Evolutionary conservation across 2,113 vertebrate species (phyloP).

Genomic region (Ciconia boyciana): DNA sequence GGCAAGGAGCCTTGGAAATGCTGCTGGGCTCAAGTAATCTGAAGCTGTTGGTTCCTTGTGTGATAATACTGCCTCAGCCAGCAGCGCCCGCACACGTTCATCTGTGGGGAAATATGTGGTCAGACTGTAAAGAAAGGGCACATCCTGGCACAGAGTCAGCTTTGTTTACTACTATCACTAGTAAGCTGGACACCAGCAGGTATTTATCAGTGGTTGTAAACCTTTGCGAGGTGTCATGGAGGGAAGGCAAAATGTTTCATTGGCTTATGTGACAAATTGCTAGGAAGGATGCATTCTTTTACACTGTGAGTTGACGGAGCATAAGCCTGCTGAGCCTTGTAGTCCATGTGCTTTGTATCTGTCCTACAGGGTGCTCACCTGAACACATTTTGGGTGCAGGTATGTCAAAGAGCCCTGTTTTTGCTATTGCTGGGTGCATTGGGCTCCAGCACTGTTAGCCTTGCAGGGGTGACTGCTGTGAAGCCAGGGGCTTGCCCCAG

Average conservation of each 20-base stretch:
- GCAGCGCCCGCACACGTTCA: accelerated
- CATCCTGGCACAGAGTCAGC: neutral
- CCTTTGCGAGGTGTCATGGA: accelerated
- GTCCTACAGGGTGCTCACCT: neutral
- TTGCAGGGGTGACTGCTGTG: neutral
- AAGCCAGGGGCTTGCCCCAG: neutral
- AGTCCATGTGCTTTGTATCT: neutral
- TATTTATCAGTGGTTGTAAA: neutral
- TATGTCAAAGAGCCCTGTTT: neutral
- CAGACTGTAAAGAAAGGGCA: neutral
- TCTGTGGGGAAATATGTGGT: neutral
- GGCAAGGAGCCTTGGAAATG: neutral
- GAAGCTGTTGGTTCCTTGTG: neutral
- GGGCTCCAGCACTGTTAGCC: neutral
- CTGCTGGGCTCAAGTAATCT: neutral
- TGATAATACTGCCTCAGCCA: neutral
- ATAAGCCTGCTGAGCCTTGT: neutral
- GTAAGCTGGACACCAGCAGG: neutral
- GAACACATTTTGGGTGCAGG: neutral
- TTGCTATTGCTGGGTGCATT: accelerated
- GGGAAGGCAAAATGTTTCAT: neutral
- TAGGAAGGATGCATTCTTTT: neutral
- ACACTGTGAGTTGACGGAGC: neutral
- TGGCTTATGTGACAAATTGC: neutral
- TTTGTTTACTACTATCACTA: neutral